Conservation (phyloP, 2,888 invertebrate genomes). For the Rambutsinella grinnellia region DNA sequence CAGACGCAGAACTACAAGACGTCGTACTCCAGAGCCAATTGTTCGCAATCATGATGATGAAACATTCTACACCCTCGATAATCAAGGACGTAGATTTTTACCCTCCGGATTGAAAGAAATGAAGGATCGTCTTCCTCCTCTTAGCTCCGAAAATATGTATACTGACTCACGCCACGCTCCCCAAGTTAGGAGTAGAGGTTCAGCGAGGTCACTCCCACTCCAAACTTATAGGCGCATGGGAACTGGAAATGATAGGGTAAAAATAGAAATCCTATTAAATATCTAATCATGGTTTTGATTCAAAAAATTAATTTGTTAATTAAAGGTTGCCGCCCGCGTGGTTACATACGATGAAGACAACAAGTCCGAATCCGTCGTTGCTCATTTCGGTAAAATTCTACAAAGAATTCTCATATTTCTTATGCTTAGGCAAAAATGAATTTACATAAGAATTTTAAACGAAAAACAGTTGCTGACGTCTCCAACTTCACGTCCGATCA, state of each 20-base stretch:
- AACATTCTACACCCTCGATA: conserved; percentile 39
- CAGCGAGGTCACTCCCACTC: conserved; percentile 17
- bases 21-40: neutral
- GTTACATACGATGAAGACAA: conserved; percentile 29
- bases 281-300: neutral
- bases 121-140: conserved; percentile 45
- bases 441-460: no score
- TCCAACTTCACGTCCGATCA: conserved; percentile 74
- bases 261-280: neutral
- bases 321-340: conserved; percentile 47
- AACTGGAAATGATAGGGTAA: conserved; percentile 20
- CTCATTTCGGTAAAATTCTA: no score
- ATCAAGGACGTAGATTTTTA: conserved; percentile 20
- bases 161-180: conserved; percentile 25
- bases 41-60: conserved; percentile 48
- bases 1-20: conserved; percentile 4
- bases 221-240: conserved; percentile 11
- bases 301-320: neutral
- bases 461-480: conserved; percentile 77
- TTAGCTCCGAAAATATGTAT: conserved; percentile 23
- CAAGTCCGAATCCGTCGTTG: conserved; percentile 31
- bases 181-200: conserved; percentile 1
- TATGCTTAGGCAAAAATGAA: conserved; percentile 71
- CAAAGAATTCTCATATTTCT: neutral
- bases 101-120: conserved; percentile 54